phyloP scores from a whole-genome alignment of 2,888 invertebrate genomes.

The Epinotia bilunana region DNA sequence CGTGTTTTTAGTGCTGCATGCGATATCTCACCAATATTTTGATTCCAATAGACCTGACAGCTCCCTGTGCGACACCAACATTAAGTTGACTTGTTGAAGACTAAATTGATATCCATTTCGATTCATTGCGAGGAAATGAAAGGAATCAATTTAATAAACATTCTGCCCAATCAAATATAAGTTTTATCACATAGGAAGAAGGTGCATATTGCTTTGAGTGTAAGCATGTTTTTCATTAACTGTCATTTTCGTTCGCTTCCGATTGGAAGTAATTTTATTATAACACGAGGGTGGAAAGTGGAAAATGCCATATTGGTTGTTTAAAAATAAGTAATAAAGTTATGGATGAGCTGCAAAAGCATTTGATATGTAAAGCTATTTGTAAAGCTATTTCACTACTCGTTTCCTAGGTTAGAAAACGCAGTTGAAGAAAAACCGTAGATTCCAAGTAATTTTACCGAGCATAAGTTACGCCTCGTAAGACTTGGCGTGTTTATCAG shows the following conservation, averaged over 20 bases:
- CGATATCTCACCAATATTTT: no score
- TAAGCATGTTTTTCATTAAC: conserved; percentile 7
- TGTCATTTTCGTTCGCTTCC: conserved; percentile 12
- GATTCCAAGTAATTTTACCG: background rate
- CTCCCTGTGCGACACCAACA: background rate
- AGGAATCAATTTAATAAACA: conserved; percentile 1
- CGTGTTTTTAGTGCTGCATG: no score
- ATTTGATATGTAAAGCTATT: background rate
- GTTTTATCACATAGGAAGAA: background rate
- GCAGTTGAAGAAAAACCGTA: background rate
- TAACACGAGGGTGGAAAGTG: conserved; percentile 9
- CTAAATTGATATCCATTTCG: conserved; percentile 10
- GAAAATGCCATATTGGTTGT: conserved; percentile 7
- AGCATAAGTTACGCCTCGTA: background rate
- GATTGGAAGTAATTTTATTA: conserved; percentile 23
- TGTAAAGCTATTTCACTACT: background rate
- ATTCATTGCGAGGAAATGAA: conserved; percentile 5
- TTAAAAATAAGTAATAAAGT: background rate
- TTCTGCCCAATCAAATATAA: background rate
- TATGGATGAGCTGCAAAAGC: conserved; percentile 2
- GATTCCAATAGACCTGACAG: background rate
- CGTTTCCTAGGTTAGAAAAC: background rate
- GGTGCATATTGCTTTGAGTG: background rate
- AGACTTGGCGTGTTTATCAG: conserved; percentile 11
- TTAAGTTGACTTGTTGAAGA: background rate